These are phyloP conservation scores for Brachionus manjavacas DNA, from an alignment of 1,140 invertebrate genomes.

Conservation along the genomic window DNA sequence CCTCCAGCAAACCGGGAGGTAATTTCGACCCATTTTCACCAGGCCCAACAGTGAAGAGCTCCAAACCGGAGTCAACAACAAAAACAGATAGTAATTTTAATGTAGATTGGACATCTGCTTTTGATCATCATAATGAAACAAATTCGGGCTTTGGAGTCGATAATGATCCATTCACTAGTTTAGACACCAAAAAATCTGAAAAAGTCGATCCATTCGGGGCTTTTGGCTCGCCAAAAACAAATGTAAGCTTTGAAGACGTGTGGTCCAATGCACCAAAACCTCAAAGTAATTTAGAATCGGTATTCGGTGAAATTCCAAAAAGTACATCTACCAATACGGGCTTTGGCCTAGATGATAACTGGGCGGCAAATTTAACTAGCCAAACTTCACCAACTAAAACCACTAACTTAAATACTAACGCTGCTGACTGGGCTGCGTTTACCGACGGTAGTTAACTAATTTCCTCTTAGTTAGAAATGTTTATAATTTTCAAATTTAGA, in stretches of 20 bases:
- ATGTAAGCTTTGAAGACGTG: neutral
- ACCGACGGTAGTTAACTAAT: neutral
- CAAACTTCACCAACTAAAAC: neutral
- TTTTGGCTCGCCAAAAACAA: neutral
- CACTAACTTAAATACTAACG: slow-evolving; percentile 5
- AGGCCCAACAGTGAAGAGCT: neutral
- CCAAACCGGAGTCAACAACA: neutral
- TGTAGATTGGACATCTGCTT: slow-evolving; percentile 29
- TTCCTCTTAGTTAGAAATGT: neutral
- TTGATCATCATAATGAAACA: slow-evolving; percentile 6
- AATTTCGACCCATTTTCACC: slow-evolving; percentile 17
- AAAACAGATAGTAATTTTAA: neutral
- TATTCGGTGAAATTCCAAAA: neutral
- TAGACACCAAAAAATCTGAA: neutral
- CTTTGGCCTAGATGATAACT: slow-evolving; percentile 19
- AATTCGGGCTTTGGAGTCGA: neutral
- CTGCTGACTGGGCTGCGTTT: slow-evolving; percentile 25
- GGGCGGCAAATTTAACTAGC: neutral
- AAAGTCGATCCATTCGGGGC: neutral
- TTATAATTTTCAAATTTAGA: neutral
- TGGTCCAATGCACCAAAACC: neutral
- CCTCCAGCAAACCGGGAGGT: neutral
- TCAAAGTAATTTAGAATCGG: neutral
- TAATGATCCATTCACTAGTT: slow-evolving; percentile 9
- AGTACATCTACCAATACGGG: neutral